Percentiles rank a stretch among this genome's conserved stretches.
These are phyloP conservation scores for Myripristis murdjan DNA, from an alignment of 2,797 vertebrate species.

Conservation along the genomic window DNA sequence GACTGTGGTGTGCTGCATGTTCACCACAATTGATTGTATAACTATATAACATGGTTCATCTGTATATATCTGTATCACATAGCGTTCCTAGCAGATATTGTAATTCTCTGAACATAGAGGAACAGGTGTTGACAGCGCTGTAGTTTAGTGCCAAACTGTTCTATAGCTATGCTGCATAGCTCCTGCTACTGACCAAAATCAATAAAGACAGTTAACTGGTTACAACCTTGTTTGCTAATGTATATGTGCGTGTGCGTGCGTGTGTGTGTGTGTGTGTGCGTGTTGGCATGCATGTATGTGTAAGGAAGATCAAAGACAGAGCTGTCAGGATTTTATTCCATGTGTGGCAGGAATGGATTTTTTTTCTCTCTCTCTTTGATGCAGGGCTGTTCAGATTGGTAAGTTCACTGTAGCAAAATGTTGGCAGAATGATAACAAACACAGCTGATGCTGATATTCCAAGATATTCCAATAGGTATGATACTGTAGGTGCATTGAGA, in stretches of 20 bases:
- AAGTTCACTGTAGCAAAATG: conserved; percentile 44
- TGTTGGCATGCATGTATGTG: conserved; percentile 33
- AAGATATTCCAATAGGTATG: neutral
- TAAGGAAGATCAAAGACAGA: conserved; percentile 36
- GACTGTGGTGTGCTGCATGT: neutral
- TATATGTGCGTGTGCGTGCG: conserved; percentile 25
- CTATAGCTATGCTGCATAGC: conserved; percentile 30
- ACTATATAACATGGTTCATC: too few species aligned
- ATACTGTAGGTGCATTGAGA: neutral
- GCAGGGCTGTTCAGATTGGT: conserved; percentile 56
- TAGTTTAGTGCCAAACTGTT: conserved; percentile 37
- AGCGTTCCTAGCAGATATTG: neutral
- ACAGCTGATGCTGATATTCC: conserved; percentile 6
- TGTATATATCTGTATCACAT: conserved; percentile 2
- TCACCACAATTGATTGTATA: too few species aligned
- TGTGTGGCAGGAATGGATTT: conserved; percentile 32
- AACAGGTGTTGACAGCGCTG: conserved; percentile 9
- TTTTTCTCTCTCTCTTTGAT: conserved; percentile 32
- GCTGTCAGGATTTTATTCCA: conserved; percentile 36
- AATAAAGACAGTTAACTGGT: conserved; percentile 42
- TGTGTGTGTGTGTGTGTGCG: conserved; percentile 24
- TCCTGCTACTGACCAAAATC: conserved; percentile 11
- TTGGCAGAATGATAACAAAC: conserved; percentile 42
- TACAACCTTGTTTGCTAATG: neutral
- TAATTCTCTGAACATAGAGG: neutral